Base-by-base conservation (phyloP, 2,888 invertebrate genomes). In the Phaonia tiefii region DNA sequence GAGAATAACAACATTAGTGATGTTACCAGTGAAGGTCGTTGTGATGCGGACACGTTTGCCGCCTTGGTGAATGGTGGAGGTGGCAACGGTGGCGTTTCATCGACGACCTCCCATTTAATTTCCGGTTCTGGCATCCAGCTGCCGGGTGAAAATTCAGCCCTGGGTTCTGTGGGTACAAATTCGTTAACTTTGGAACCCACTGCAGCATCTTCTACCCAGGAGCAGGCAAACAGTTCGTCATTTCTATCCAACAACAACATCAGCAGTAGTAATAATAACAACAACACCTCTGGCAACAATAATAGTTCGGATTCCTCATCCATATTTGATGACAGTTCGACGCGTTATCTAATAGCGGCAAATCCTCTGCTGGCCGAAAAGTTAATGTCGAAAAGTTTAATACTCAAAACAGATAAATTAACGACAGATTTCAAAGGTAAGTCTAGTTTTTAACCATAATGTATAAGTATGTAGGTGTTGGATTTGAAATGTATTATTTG, bases 341-440 rank as follows among this genome's bases (percentile, higher is more conserved):
- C 93, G 85, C 91, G 95, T 89, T 95, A 94, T 89, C 95, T 95
- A 85, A 96, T 97, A 31, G 96, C 96, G 11, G 95, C 96, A 60
- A 97, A 97, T 91, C 97, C 97, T 15, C 91, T 97, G 84, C 92
- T 97, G 82, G 97, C 97, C 85, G 97, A 97, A 92, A 95, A 95
- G 89, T 91, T 93, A 84, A 93, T 97, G 87, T 96, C 97, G 90
- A 89, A 89, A 83, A 88, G 86, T 60, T 71, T 87, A 49, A 86
- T 86, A 63, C 79, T 75, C 74, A 84, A 84, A 63, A 65, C 63
- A 31, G 69, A 63, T 79, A 31, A 31, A 31, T 39, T 54, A 37
- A 42, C 67, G n/a, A 17, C 79, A 22, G 83, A 80, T 56, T 83
- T 83, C 44, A 81, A 84, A 83, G 85, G 85, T 85, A 83, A 82